Base-by-base conservation (phyloP, 2,797 vertebrate genomes). In the Danio kyathit region DNA sequence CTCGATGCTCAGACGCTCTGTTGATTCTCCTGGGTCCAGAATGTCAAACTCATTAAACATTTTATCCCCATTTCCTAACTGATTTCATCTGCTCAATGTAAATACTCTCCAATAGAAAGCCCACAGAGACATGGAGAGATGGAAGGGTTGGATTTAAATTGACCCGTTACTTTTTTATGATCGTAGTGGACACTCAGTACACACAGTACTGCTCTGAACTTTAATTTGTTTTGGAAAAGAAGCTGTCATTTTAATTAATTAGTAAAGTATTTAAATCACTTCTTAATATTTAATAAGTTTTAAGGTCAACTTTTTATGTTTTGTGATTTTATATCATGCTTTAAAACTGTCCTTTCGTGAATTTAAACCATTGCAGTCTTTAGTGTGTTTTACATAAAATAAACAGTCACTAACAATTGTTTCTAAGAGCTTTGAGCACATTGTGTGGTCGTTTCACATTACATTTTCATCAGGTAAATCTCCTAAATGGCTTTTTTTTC, bases 41-140 rank as follows among this genome's bases (percentile, higher is more conserved):
- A 89, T 88, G 88, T 89, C 87, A 89, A 87, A 88, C 82, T 87
- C 79, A 73, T 83, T 88, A 86, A 88, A 88, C 43, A 72, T 83
- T 86, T 90, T 83, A 86, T 87, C 72, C 82, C 63, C 66, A 51
- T 86, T 82, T 83, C 79, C 73, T 86, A 86, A 88, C 77, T 84
- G 79, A 87, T 82, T 89, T 88, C 85, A 88, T 88, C 72, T 87
- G 84, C 63, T 85, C 17, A 86, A 56, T 82, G 78, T 89, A 88
- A 89, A 85, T 84, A 86, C 67, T 85, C 79, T 85, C 51, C 51
- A 69, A 65, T 76, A 72, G 61, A 80, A 74, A 85, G 51, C 67
- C 77, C 21, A 69, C 17, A 8, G 49, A 80, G 70, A 52, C 6
- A 6, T 16, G 21, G 44, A 43, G 48, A 51, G 29, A 61, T 11